A percentile compares a stretch with the other conserved stretches of the same genome.
Conservation (phyloP, 2,113 vertebrate species). For the Paratilapia polleni region DNA sequence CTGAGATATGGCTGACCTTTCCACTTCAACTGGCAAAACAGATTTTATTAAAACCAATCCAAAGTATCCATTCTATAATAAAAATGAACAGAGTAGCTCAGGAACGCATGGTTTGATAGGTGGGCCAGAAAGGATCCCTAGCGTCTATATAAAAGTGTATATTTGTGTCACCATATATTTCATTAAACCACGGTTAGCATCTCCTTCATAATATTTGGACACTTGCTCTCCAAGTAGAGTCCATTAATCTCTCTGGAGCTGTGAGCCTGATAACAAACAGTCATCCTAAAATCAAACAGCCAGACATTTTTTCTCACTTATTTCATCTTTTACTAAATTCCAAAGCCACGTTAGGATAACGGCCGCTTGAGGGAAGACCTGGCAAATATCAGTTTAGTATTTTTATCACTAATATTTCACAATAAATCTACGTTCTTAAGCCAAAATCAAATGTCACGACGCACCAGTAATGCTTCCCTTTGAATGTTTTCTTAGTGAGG, state of each 20-base stretch:
- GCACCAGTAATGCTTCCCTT: background rate
- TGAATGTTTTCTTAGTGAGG: background rate
- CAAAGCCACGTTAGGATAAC: conserved; percentile 36
- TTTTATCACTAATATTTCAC: conserved; percentile 35
- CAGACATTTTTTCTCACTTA: conserved; percentile 33
- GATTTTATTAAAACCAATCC: background rate
- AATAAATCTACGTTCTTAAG: conserved; percentile 36
- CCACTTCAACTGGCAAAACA: background rate
- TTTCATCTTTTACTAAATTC: conserved; percentile 44
- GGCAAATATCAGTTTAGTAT: conserved; percentile 29
- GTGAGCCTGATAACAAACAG: conserved; percentile 65
- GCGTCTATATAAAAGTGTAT: conserved; percentile 15
- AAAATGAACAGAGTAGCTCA: background rate
- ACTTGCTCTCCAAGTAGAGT: conserved; percentile 57
- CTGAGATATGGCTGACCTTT: background rate
- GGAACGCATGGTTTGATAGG: background rate
- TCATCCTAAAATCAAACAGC: conserved; percentile 45
- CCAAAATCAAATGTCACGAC: conserved; percentile 28
- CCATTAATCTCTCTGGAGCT: conserved; percentile 58
- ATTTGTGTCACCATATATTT: conserved; percentile 50
- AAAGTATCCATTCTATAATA: background rate
- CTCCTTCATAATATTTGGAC: conserved; percentile 72
- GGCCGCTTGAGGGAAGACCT: conserved; percentile 32
- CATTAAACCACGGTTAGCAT: conserved; percentile 47
- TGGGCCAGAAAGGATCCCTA: conserved; percentile 17